Evolutionary conservation across 1,140 invertebrate genomes (phyloP).

Genomic region (Onthophagus taurus): DNA sequence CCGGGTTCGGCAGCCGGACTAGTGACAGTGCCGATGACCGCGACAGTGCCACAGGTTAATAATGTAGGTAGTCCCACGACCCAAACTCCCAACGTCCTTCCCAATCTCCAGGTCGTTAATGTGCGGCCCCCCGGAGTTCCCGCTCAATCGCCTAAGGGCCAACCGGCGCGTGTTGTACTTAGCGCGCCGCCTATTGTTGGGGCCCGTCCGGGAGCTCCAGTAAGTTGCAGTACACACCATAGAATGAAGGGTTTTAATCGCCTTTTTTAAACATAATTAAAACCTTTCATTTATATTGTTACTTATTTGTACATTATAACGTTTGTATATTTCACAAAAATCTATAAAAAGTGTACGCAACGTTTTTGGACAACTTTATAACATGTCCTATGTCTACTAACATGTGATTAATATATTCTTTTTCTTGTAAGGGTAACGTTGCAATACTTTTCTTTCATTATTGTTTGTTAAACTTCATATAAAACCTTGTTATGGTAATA

Average conservation of each 20-base stretch:
- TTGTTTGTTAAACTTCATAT: too few relatives aligned
- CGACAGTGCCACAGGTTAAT: slow-evolving; percentile 32
- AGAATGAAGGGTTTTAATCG: slow-evolving; percentile 25
- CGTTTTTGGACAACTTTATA: too few relatives aligned
- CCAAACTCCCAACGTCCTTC: slow-evolving; percentile 48
- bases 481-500: too few relatives aligned
- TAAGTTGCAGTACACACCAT: slow-evolving; percentile 44
- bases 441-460: too few relatives aligned
- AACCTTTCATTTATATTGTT: too few relatives aligned
- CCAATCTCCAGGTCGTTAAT: slow-evolving; percentile 78
- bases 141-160: slow-evolving; percentile 58
- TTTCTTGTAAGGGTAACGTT: too few relatives aligned
- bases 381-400: too few relatives aligned
- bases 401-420: too few relatives aligned
- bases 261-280: too few relatives aligned
- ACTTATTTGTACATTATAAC: too few relatives aligned
- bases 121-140: slow-evolving; percentile 62
- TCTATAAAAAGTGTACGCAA: too few relatives aligned
- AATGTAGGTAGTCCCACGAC: slow-evolving; percentile 35
- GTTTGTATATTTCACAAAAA: too few relatives aligned
- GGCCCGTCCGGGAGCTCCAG: slow-evolving; percentile 65
- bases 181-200: slow-evolving; percentile 71
- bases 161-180: slow-evolving; percentile 65
- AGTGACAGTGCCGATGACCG: slow-evolving; percentile 58
- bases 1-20: slow-evolving; percentile 49